Conservation (phyloP, 2,113 vertebrate species). For the Misgurnus anguillicaudatus region DNA sequence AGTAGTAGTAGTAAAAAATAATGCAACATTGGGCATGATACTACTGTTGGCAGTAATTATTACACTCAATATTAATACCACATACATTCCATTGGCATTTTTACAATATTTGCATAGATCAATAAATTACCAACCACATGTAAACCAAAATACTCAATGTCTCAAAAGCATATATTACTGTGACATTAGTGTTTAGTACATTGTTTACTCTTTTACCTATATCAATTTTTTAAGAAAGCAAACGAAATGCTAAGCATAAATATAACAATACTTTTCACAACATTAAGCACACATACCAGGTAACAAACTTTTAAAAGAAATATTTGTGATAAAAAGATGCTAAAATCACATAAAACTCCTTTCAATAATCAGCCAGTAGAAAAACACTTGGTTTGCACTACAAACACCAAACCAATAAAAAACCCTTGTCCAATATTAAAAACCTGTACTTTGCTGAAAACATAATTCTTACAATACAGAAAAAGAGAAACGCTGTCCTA, state of each 20-base stretch:
- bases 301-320: neutral
- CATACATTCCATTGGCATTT: slow-evolving; percentile 11
- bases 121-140: neutral
- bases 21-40: neutral
- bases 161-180: slow-evolving; percentile 7
- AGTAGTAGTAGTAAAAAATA: neutral
- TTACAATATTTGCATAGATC: slow-evolving; percentile 35
- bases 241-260: neutral
- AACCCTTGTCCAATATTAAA: slow-evolving; percentile 9
- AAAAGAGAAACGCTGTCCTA: neutral
- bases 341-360: neutral
- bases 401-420: neutral
- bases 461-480: neutral
- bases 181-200: neutral
- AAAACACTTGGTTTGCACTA: neutral
- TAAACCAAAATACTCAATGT: neutral
- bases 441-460: neutral
- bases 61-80: neutral
- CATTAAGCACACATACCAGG: neutral
- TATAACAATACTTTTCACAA: neutral
- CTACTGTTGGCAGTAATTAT: slow-evolving; percentile 22
- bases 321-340: neutral
- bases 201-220: neutral
- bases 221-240: neutral
- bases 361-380: neutral